A percentile compares a stretch with the other conserved stretches of the same genome.
These are phyloP conservation scores for Aphidius colemani DNA, from an alignment of 2,888 invertebrate genomes.

Conservation along the genomic window DNA sequence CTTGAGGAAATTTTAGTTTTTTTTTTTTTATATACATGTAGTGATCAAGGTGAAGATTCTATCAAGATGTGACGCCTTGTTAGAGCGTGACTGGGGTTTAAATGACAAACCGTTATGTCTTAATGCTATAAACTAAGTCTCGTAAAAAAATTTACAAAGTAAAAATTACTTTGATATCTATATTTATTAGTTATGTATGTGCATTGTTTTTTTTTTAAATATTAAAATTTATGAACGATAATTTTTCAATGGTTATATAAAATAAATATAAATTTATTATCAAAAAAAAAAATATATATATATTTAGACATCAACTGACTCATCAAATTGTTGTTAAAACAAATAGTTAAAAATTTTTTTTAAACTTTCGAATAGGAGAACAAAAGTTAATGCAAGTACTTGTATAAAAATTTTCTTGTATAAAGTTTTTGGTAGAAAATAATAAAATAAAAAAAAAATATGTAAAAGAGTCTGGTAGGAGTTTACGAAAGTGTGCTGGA, in stretches of 20 bases:
- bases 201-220: no score
- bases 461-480: conserved; percentile 9
- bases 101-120: conserved; percentile 47
- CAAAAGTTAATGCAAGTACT: not conserved
- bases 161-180: conserved; percentile 38
- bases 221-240: no score
- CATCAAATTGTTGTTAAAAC: no score
- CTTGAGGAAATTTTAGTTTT: not conserved
- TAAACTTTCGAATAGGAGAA: not conserved
- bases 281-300: no score
- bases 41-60: conserved; percentile 35
- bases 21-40: not conserved
- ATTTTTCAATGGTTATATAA: no score
- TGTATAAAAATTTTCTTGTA: conserved; percentile 1
- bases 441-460: conserved; percentile 19
- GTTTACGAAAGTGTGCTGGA: conserved; percentile 18
- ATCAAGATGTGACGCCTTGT: conserved; percentile 37
- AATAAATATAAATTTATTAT: no score
- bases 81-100: conserved; percentile 51
- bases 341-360: no score
- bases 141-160: conserved; percentile 41
- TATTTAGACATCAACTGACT: no score
- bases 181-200: no score
- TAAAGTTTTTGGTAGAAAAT: conserved; percentile 21
- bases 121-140: conserved; percentile 39